A percentile compares a stretch with the other conserved stretches of the same genome.
Conservation (phyloP, 2,797 vertebrate species). For the Xiphorhynchus erythropygius region DNA sequence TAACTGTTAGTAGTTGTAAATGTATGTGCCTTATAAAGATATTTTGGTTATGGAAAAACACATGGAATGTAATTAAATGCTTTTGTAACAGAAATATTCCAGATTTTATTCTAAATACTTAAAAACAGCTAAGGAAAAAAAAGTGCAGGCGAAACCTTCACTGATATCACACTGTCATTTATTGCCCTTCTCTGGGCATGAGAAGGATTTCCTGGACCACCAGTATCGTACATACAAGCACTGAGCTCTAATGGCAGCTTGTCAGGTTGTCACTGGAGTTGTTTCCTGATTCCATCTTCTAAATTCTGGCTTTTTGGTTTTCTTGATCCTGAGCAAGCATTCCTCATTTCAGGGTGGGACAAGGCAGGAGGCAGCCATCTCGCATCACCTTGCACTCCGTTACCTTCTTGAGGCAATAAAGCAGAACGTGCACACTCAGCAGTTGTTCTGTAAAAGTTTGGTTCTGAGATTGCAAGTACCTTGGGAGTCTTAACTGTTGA, state of each 20-base stretch:
- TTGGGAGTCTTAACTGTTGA: not conserved
- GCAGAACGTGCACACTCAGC: not conserved
- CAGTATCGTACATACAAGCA: not conserved
- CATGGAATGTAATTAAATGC: not conserved
- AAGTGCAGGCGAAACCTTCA: not conserved
- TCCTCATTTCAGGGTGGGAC: not conserved
- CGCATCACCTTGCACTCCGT: not conserved
- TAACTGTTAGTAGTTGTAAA: not conserved
- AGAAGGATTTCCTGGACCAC: not conserved
- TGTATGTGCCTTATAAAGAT: slow-evolving; percentile 37
- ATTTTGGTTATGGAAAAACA: not conserved
- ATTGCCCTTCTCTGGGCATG: not conserved
- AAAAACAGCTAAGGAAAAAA: not conserved
- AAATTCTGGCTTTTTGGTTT: not conserved
- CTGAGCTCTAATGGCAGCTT: not conserved
- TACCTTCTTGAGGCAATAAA: not conserved
- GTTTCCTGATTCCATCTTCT: not conserved
- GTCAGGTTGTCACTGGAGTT: not conserved
- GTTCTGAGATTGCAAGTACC: not conserved
- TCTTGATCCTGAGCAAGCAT: not conserved
- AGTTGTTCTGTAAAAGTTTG: not conserved
- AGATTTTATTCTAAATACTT: not conserved
- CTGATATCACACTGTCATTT: not conserved
- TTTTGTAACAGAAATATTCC: slow-evolving; percentile 20
- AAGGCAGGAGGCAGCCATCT: not conserved